A percentile compares a stretch with the other conserved stretches of the same genome.
Conservation (phyloP, 2,113 vertebrate species). For the Neolamprologus kungweensis region DNA sequence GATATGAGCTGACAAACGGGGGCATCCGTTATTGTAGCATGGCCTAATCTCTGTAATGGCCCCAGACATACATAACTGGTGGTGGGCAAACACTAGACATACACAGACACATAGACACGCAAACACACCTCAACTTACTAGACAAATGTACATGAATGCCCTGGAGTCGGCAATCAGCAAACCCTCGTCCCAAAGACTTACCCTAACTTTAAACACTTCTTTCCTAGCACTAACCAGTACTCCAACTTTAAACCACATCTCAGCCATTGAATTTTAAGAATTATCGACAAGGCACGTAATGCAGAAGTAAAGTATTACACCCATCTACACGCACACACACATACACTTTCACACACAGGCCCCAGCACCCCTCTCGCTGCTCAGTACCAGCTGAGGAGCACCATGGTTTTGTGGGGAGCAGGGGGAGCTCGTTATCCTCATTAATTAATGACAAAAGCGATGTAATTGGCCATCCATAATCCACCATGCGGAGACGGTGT, state of each 20-base stretch:
- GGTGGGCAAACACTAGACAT: slow-evolving; percentile 56
- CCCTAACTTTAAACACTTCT: neutral
- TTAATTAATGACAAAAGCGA: slow-evolving; percentile 73
- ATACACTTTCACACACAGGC: neutral
- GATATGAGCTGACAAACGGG: slow-evolving; percentile 81
- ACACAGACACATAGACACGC: neutral
- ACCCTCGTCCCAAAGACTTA: neutral
- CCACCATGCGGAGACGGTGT: slow-evolving; percentile 67
- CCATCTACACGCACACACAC: neutral
- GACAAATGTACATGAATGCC: slow-evolving; percentile 46
- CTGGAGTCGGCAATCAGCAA: slow-evolving; percentile 30
- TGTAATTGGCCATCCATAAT: slow-evolving; percentile 81
- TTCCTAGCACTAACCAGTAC: neutral
- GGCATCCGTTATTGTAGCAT: slow-evolving; percentile 75
- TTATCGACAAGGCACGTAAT: neutral
- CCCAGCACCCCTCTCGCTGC: slow-evolving; percentile 16
- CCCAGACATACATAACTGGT: slow-evolving; percentile 68
- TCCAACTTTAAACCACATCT: neutral
- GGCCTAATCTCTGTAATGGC: slow-evolving; percentile 88
- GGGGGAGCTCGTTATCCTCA: slow-evolving; percentile 63
- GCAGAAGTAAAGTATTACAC: neutral
- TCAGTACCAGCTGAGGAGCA: slow-evolving; percentile 67
- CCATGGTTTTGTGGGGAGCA: slow-evolving; percentile 62
- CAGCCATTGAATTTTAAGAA: neutral
- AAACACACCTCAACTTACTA: slow-evolving; percentile 18